phyloP scores from a whole-genome alignment of 30 jellyfish, hydroid and myxozoan genomes.

The Rhopilema esculentum region DNA sequence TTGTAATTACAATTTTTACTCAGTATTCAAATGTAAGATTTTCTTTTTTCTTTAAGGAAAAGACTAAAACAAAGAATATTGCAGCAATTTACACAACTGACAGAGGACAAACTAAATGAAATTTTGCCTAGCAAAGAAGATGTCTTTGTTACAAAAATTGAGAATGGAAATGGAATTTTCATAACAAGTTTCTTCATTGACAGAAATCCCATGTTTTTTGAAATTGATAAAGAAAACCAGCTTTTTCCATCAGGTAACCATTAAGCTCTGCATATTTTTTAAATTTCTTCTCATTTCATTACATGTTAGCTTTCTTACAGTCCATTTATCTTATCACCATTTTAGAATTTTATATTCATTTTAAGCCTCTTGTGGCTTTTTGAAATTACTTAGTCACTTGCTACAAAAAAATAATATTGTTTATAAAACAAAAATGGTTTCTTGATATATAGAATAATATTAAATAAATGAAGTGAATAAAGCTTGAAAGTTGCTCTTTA shows the following conservation, averaged over 20 bases:
- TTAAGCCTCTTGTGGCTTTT: no score
- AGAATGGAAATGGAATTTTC: constrained; percentile 58
- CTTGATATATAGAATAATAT: no score
- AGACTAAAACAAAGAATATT: constrained; percentile 78
- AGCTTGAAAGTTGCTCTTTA: no score
- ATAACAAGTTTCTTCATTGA: constrained; percentile 75
- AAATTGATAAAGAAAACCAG: constrained; percentile 70
- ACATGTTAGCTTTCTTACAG: no score
- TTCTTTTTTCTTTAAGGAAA: constrained; percentile 57
- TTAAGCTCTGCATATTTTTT: not conserved
- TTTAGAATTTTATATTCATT: no score
- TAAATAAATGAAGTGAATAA: no score
- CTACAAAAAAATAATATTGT: no score
- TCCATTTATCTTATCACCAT: no score
- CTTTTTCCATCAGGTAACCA: constrained; percentile 86
- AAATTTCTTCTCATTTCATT: no score
- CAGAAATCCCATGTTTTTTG: constrained; percentile 86
- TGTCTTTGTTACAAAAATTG: constrained; percentile 67
- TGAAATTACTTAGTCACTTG: no score
- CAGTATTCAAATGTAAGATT: not conserved
- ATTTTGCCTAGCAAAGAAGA: constrained; percentile 92
- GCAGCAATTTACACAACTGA: constrained; percentile 48
- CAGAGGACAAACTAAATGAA: constrained; percentile 51
- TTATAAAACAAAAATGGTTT: no score
- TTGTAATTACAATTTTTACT: no score